Base-by-base conservation (phyloP, 2,888 invertebrate species). In the Yponomeuta malinellus region DNA sequence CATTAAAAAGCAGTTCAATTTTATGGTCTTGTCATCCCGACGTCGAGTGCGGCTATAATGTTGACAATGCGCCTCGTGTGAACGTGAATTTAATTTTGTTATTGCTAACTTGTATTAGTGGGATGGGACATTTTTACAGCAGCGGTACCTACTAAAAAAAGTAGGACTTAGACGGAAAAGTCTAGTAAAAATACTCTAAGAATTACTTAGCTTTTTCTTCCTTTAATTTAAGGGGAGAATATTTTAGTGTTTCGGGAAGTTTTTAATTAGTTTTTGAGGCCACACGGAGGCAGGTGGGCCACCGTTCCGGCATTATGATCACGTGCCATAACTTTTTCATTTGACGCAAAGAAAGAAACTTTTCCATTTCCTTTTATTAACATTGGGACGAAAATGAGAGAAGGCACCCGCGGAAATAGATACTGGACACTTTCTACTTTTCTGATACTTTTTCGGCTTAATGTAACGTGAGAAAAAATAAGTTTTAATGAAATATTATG, bases 301-400 rank as follows among this genome's bases (percentile, higher is more conserved):
- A 74, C 75, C 81, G 84, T 81, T 83, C 89, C 87, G 80, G 85
- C 86, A 92, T 88, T 91, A 90, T 89, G 84, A 87, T 91, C 91
- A 92, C 91, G 91, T 87, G 78, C 86, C 83, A 88, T 89, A 91
- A 92, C 91, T 92, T 92, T 91, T 90, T 90, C 91, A 90, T 91
- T 90, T 90, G 91, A 91, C 88, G 89, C 87, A 88, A 84, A 86
- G 84, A 80, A 84, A 81, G 80, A 79, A 89, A 90, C 90, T 91
- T 92, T 90, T 83, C 87, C 89, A 90, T 91, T 90, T 88, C 88
- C 89, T 90, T 90, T 91, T 91, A 91, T 91, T 91, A 90, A 90
- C 88, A 89, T 86, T 87, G 87, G 87, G 87, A 90, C 86, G 87
- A 87, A 90, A 90, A 90, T 88, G 87, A 86, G 87, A 89, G 89